Base-by-base conservation (phyloP, 2,888 invertebrate species). In the Camponotus fellah region DNA sequence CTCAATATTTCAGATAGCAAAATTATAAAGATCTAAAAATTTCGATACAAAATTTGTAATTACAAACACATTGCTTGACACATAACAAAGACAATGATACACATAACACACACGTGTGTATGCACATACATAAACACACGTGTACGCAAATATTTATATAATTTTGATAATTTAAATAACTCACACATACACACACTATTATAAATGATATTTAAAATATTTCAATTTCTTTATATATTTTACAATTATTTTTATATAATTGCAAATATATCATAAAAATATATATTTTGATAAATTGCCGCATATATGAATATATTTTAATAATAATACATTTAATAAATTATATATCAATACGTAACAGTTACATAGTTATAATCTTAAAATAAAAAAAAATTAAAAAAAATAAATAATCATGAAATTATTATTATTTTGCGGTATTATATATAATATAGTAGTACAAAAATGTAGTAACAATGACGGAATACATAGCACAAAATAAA, bases 201-300 rank as follows among this genome's bases (percentile, higher is more conserved):
- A 10, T 77, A 77, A 77, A 32, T 9, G 10, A 66, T 43, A 12
- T 64, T 3, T 9, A 46, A 8, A n/a, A n/a, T 53, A 53, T 53
- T 53, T 17, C 14, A 14, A 14, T 46, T 46, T 14, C 12, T 43
- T 10, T 10, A 43, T 43, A 43, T 68, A 56, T 58, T 56, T 26
- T 2, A 34, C 10, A 14, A 34, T 64, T 14, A 14, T 26, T 49
- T 1, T 5, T 9, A 56, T 40, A 37, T 34, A 37, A 37, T 37
- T 37, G 26, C 37, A 4, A 65, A 21, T 32, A 40, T 14, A 14
- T 56, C 26, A 21, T 12, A 49, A 75, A 21, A 21, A 40, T 56
- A 26, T 17, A 5, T 32, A 3, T 26, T 58, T 58, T 49, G 17
- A 34, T 17, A 34, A 34, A 17, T 62, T 62, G 34, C 14, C 34